phyloP scores from a whole-genome alignment of 2,888 invertebrate genomes.

The Timema cristinae region DNA sequence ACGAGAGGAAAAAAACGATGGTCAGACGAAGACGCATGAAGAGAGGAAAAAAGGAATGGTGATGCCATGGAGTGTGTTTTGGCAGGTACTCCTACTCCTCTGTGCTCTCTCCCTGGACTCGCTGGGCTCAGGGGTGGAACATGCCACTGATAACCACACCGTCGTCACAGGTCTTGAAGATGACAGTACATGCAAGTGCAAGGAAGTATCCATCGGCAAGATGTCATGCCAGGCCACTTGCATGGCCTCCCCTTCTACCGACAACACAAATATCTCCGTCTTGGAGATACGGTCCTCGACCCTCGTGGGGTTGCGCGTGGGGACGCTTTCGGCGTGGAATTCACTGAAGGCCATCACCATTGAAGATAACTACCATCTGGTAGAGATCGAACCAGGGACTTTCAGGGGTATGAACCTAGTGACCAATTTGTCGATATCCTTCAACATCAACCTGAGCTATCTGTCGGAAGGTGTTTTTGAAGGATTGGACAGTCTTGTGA shows the following conservation, averaged over 20 bases:
- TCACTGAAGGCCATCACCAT: slow-evolving; percentile 49
- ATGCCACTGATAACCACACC: no score
- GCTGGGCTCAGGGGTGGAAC: no score
- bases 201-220: no score
- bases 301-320: slow-evolving; percentile 46
- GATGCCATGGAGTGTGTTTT: no score
- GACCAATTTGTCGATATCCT: slow-evolving; percentile 53
- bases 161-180: no score
- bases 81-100: no score
- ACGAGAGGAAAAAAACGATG: no score
- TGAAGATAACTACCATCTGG: slow-evolving; percentile 54
- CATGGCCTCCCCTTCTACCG: slow-evolving; percentile 49
- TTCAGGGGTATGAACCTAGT: slow-evolving; percentile 51
- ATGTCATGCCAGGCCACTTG: slow-evolving; percentile 43
- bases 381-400: slow-evolving; percentile 47
- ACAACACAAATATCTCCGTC: slow-evolving; percentile 44
- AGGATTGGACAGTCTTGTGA: slow-evolving; percentile 50
- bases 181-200: no score
- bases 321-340: slow-evolving; percentile 46
- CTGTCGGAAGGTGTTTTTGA: slow-evolving; percentile 50
- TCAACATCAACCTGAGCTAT: slow-evolving; percentile 48
- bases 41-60: no score
- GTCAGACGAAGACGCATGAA: no score
- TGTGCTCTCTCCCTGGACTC: no score
- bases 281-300: slow-evolving; percentile 51